phyloP scores from a whole-genome alignment of 2,797 vertebrate species.

The Sternotherus odoratus region DNA sequence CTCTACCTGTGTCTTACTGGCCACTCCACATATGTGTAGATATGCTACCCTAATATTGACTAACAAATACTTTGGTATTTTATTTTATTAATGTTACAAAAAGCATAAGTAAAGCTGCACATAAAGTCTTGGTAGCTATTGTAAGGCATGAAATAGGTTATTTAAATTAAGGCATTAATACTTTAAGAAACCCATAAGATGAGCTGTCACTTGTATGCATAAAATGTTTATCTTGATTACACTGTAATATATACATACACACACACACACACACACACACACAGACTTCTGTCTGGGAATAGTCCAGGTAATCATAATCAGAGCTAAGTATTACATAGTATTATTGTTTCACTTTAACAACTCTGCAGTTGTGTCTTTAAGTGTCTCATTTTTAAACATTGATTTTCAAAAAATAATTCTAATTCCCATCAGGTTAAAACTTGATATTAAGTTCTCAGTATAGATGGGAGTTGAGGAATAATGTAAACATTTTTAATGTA shows the following conservation, averaged over 20 bases:
- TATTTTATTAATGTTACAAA: not conserved
- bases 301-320: not conserved
- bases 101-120: not conserved
- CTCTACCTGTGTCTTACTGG: not conserved
- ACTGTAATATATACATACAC: not conserved
- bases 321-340: not conserved
- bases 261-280: not conserved
- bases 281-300: not conserved
- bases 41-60: not conserved
- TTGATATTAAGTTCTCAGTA: not conserved
- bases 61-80: not conserved
- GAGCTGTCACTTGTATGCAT: not conserved
- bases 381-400: constrained; percentile 3
- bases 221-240: constrained; percentile 37
- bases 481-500: not conserved
- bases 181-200: not conserved
- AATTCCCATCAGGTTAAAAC: not conserved
- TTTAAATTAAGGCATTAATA: constrained; percentile 29
- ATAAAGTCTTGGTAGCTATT: not conserved
- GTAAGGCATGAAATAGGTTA: not conserved
- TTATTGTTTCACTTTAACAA: not conserved
- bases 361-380: not conserved
- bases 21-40: not conserved
- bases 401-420: constrained; percentile 6
- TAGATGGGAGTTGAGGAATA: not conserved